phyloP scores from a whole-genome alignment of 1,140 invertebrate species.

The Brachionus asplanchnoidis region DNA sequence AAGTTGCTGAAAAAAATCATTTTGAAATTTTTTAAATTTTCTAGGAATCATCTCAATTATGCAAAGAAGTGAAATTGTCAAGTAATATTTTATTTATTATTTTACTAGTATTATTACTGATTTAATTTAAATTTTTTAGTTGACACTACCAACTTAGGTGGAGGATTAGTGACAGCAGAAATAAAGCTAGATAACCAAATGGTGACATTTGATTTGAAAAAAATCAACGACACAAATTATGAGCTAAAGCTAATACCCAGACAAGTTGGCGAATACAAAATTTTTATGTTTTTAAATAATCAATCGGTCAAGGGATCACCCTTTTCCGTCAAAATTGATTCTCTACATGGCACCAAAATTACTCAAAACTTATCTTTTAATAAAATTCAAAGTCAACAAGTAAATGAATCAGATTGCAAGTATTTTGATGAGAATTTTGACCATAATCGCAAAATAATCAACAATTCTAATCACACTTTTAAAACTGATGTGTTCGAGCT shows the following conservation, averaged over 20 bases:
- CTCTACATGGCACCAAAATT: neutral
- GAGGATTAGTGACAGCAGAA: slow-evolving; percentile 14
- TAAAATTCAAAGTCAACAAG: neutral
- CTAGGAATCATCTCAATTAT: neutral
- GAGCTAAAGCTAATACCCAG: slow-evolving; percentile 1
- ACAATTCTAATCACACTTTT: neutral
- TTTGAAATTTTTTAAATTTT: neutral
- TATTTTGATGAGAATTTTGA: neutral
- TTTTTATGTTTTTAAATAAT: neutral
- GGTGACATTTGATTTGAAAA: neutral
- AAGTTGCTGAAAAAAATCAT: neutral
- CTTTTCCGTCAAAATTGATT: neutral
- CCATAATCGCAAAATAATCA: neutral
- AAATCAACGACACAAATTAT: slow-evolving; percentile 11
- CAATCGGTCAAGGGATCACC: slow-evolving; percentile 9
- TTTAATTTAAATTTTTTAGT: neutral
- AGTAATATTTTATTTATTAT: neutral
- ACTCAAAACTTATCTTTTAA: neutral
- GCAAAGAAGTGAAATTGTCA: neutral
- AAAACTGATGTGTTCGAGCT: slow-evolving; percentile 16
- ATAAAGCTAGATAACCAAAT: neutral
- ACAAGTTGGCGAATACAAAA: neutral
- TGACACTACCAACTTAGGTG: neutral
- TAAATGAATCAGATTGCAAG: neutral
- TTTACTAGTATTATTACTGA: too few relatives aligned